Percentiles rank a stretch among this genome's conserved stretches.
These are phyloP conservation scores for Parazoanthus darwini DNA, from an alignment of 92 coral and sea anemone genomes.

Conservation along the genomic window DNA sequence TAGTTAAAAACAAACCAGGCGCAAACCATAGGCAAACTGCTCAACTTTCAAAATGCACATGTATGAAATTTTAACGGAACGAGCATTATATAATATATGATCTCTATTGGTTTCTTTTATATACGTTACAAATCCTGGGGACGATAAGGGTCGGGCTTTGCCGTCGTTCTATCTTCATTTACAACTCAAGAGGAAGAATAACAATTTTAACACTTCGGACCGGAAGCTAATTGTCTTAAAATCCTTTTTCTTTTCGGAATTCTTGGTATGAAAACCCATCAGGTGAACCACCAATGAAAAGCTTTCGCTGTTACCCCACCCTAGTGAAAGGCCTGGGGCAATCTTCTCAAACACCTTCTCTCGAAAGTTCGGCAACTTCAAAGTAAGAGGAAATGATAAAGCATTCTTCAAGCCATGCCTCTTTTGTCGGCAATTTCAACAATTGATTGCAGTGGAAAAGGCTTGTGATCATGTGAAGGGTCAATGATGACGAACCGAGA, in stretches of 20 bases:
- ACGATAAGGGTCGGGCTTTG: neutral
- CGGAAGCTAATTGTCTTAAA: neutral
- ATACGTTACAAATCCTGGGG: too few relatives aligned
- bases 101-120: too few relatives aligned
- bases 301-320: too few relatives aligned
- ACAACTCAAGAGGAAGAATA: too few relatives aligned
- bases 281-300: neutral
- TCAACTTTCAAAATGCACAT: too few relatives aligned
- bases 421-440: neutral
- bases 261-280: neutral
- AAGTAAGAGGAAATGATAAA: neutral
- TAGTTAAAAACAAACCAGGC: too few relatives aligned
- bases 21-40: too few relatives aligned
- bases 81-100: too few relatives aligned
- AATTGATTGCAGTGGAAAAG: neutral
- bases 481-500: too few relatives aligned
- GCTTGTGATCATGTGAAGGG: neutral
- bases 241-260: neutral
- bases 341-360: neutral
- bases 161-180: neutral
- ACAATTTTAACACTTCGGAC: neutral
- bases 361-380: neutral
- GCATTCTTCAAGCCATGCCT: neutral
- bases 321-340: neutral
- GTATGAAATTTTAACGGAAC: too few relatives aligned